A percentile compares a stretch with the other conserved stretches of the same genome.
Evolutionary conservation across 2,113 vertebrate genomes (phyloP).

Genomic region (Ginglymostoma cirratum): DNA sequence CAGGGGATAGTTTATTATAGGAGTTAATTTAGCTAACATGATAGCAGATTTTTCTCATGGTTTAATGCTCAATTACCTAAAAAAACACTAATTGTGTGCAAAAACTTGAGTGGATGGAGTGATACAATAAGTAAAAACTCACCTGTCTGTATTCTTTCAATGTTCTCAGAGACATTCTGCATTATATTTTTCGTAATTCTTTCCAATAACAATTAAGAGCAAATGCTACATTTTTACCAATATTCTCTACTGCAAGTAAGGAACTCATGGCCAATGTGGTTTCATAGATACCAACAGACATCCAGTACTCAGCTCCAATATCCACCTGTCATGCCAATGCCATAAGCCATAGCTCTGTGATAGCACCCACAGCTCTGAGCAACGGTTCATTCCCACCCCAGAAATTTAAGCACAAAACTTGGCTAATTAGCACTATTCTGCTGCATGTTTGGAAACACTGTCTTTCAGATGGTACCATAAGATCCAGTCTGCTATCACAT

Average conservation of each 20-base stretch:
- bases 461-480: not conserved
- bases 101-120: not conserved
- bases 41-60: not conserved
- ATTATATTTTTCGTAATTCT: not conserved
- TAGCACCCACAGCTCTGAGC: not conserved
- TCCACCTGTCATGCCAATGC: not conserved
- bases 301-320: not conserved
- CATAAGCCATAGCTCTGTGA: not conserved
- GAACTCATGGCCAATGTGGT: not conserved
- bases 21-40: not conserved
- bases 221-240: not conserved
- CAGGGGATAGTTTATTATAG: not conserved
- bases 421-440: not conserved
- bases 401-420: not conserved
- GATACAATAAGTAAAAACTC: not conserved
- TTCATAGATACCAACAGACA: not conserved
- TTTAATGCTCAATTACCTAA: slow-evolving; percentile 8
- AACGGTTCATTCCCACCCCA: not conserved
- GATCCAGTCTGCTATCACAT: no score
- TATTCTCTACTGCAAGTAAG: not conserved
- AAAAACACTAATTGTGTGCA: not conserved
- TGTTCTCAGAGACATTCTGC: not conserved
- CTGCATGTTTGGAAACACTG: not conserved
- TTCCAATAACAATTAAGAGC: not conserved
- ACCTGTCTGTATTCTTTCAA: not conserved